Evolutionary conservation across 2,797 vertebrate genomes (phyloP).

Genomic region (Crocodylus rhombifer): DNA sequence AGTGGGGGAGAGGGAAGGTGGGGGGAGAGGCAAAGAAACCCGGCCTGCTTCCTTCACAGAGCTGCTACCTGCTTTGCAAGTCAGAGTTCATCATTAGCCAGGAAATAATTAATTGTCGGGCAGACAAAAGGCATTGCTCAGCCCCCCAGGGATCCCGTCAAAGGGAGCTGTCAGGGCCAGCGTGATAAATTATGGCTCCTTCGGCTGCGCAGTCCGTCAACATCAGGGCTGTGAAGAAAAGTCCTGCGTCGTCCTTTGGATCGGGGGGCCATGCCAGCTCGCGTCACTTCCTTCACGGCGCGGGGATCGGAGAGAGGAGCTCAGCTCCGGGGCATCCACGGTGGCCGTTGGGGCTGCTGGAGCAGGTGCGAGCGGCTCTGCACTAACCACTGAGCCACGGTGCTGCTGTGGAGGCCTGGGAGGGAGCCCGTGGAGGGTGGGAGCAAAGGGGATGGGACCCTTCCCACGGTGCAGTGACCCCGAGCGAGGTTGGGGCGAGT

Average conservation of each 20-base stretch:
- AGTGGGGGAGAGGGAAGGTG: rapidly evolving
- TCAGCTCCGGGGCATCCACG: rapidly evolving
- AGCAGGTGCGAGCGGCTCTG: not conserved
- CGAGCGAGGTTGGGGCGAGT: not conserved
- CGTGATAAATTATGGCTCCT: not conserved
- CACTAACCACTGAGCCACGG: not conserved
- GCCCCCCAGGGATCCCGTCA: constrained; percentile 31
- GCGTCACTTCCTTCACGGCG: not conserved
- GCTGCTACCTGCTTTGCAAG: constrained; percentile 25
- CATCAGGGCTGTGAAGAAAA: not conserved
- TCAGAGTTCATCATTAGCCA: constrained; percentile 62
- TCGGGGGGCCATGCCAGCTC: not conserved
- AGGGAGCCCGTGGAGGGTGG: not conserved
- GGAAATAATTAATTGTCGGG: constrained; percentile 71
- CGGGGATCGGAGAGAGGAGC: not conserved
- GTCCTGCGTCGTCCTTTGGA: not conserved
- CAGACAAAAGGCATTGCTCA: constrained; percentile 52
- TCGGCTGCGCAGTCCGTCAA: not conserved
- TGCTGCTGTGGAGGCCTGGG: not conserved
- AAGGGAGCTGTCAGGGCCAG: constrained; percentile 50
- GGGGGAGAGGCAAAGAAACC: not conserved
- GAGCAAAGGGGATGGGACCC: rapidly evolving
- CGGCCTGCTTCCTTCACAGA: not conserved
- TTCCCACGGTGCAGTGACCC: not conserved
- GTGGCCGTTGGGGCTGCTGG: rapidly evolving